These are phyloP conservation scores for Misgurnus anguillicaudatus DNA, from an alignment of 2,113 vertebrate species.

Conservation along the genomic window DNA sequence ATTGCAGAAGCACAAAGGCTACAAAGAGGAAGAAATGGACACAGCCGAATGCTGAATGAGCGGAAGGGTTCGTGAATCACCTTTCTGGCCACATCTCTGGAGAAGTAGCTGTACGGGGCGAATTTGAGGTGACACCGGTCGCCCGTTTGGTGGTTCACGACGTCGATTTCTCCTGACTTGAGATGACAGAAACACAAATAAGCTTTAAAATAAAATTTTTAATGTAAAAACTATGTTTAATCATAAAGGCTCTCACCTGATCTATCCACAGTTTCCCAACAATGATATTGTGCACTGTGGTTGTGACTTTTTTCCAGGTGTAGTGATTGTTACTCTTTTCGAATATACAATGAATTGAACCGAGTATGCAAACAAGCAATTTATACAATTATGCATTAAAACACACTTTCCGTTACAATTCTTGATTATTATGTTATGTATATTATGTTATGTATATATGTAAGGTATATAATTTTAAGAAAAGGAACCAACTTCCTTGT, in stretches of 20 bases:
- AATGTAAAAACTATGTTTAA: no score
- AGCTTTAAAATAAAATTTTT: neutral
- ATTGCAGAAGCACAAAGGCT: neutral
- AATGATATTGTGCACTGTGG: constrained; percentile 97
- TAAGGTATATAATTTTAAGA: no score
- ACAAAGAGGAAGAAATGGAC: neutral
- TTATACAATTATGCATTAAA: neutral
- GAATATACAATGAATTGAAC: constrained; percentile 94
- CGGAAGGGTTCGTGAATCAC: constrained; percentile 64
- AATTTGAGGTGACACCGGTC: constrained; percentile 97
- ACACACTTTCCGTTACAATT: no score
- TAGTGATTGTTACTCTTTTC: constrained; percentile 91
- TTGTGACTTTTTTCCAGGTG: constrained; percentile 97
- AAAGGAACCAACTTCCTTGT: no score
- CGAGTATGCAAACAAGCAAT: constrained; percentile 55
- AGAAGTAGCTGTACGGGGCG: constrained; percentile 97
- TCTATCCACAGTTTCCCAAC: constrained; percentile 98
- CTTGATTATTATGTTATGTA: no score
- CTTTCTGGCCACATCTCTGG: constrained; percentile 92
- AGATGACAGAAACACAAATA: neutral
- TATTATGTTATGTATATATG: no score
- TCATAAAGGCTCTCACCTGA: constrained; percentile 77
- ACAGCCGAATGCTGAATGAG: neutral
- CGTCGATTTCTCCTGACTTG: constrained; percentile 95
- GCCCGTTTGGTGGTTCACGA: constrained; percentile 90